Base-by-base conservation (phyloP, 2,888 invertebrate genomes). In the Eudasyphora cyanicolor region DNA sequence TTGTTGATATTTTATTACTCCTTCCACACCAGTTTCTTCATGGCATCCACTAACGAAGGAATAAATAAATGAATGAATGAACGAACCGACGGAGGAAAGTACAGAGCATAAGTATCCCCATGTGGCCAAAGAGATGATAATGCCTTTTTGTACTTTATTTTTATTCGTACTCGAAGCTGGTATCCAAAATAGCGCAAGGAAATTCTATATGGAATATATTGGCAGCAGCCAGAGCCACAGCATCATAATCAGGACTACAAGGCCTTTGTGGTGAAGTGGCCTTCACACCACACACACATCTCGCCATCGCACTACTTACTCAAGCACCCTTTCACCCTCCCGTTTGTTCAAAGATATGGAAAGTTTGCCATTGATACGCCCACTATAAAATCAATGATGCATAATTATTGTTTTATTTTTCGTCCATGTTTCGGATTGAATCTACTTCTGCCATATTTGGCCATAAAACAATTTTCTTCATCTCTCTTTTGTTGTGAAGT, bases 321-420 rank as follows among this genome's bases (percentile, higher is more conserved):
- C n/a, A n/a, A n/a, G n/a, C n/a, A n/a, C n/a, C n/a, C n/a, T n/a
- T n/a, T n/a, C n/a, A n/a, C n/a, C n/a, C n/a, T n/a, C n/a, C n/a
- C 27, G 35, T 19, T 57, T 19, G 10, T 35, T 38, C 29, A 10
- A 64, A 8, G n/a, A n/a, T n/a, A 5, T 64, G 38, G 38, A 17
- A 64, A 64, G 54, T 75, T 78, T 54, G 77, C 80, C 75, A 80
- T 83, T 80, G 77, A 80, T 84, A 80, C 80, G 83, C 83, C 83
- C 80, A 84, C 83, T 42, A 77, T 80, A 76, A 80, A 84, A 80
- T 84, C 83, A 84, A 83, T 80, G 83, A 80, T 80, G 80, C 83
- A 84, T 84, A 84, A 84, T 84, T 83, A 84, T 84, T 78, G 80
- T 64, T 64, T 64, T 64, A 64, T 64, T 64, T 38, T 21, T 24